Evolutionary conservation across 2,113 vertebrate genomes (phyloP).

Genomic region (Cervus canadensis): DNA sequence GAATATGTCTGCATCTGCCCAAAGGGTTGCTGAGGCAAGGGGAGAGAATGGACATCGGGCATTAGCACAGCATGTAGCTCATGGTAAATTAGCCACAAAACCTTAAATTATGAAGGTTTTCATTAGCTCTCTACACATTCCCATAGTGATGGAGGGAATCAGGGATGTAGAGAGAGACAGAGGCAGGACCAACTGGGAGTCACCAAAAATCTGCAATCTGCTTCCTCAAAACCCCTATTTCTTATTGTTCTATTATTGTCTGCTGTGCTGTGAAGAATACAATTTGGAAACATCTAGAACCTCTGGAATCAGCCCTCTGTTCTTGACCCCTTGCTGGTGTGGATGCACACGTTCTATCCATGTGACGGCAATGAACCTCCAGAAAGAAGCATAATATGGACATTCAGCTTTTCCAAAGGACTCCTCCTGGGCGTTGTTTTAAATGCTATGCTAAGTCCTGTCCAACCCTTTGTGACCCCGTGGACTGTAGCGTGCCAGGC

Average conservation of each 20-base stretch:
- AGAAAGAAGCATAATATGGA: neutral
- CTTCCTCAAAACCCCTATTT: neutral
- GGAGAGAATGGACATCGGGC: neutral
- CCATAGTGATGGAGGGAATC: neutral
- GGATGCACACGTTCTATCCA: neutral
- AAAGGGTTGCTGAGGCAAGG: neutral
- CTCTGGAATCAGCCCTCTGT: neutral
- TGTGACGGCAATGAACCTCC: slow-evolving; percentile 22
- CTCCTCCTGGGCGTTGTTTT: neutral
- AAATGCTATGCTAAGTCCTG: neutral
- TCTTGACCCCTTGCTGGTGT: neutral
- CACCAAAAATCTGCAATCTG: neutral
- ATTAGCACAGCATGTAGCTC: neutral
- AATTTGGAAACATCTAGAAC: neutral
- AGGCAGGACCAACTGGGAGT: neutral
- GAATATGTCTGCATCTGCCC: neutral
- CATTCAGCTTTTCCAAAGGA: neutral
- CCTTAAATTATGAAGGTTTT: neutral
- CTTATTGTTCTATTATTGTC: neutral
- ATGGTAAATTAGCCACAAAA: neutral
- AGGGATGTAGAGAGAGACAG: neutral
- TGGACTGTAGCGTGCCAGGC: neutral
- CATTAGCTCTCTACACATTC: neutral
- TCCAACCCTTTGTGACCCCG: neutral
- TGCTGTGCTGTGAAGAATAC: neutral